These are phyloP conservation scores for Tetranychus cinnabarinus DNA, from an alignment of 1,140 invertebrate genomes.

Conservation along the genomic window DNA sequence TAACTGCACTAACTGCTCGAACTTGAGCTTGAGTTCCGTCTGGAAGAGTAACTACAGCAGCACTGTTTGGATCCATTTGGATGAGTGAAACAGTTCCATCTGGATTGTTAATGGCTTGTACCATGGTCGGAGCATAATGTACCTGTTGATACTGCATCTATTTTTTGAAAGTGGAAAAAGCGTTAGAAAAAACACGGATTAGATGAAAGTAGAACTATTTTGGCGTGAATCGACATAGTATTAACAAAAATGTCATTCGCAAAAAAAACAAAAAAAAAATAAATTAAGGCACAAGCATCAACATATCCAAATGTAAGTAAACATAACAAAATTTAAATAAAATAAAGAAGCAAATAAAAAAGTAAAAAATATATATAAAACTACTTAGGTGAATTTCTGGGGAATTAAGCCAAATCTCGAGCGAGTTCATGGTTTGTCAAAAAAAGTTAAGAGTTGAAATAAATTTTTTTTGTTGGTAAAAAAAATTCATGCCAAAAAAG, in stretches of 20 bases:
- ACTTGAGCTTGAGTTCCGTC: slow-evolving; percentile 89
- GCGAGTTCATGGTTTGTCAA: neutral
- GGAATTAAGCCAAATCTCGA: no score
- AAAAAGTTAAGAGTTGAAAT: neutral
- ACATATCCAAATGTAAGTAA: neutral
- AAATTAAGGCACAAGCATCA: slow-evolving; percentile 1
- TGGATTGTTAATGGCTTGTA: slow-evolving; percentile 84
- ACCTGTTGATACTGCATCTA: slow-evolving; percentile 14
- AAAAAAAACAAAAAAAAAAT: neutral
- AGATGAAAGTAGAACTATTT: no score
- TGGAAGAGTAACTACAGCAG: slow-evolving; percentile 65
- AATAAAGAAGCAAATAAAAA: no score
- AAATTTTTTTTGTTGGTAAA: neutral
- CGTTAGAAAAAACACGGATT: neutral
- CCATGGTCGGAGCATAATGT: slow-evolving; percentile 64
- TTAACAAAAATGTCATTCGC: no score
- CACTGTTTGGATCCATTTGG: slow-evolving; percentile 79
- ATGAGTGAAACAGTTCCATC: slow-evolving; percentile 89
- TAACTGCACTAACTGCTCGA: slow-evolving; percentile 59
- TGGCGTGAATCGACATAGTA: neutral
- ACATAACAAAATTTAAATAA: no score
- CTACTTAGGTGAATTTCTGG: no score
- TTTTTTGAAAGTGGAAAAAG: neutral
- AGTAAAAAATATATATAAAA: no score
- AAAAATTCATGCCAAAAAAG: neutral